Evolutionary conservation across 2,888 invertebrate genomes (phyloP).

Genomic region (Chrysina gloriosa): DNA sequence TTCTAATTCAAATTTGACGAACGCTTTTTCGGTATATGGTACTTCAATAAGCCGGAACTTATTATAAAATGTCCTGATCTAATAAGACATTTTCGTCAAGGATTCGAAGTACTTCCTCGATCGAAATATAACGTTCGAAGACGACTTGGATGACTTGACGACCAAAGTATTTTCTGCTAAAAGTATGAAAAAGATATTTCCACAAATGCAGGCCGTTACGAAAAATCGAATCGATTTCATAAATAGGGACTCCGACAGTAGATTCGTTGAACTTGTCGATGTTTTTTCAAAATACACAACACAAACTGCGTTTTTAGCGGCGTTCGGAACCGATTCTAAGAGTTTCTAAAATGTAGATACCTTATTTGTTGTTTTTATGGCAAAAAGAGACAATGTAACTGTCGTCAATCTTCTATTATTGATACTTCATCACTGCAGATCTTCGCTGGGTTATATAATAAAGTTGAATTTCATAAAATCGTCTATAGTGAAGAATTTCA

Average conservation of each 20-base stretch:
- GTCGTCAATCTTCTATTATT: not conserved
- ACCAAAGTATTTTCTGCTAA: constrained; percentile 69
- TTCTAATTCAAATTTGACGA: constrained; percentile 54
- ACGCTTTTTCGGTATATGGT: constrained; percentile 66
- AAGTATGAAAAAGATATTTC: constrained; percentile 68
- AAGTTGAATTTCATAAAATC: constrained; percentile 57
- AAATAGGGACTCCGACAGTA: constrained; percentile 14
- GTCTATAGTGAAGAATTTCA: constrained; percentile 56
- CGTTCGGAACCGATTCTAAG: constrained; percentile 64
- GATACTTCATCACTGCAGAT: not conserved
- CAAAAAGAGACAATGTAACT: constrained; percentile 13
- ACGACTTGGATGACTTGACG: constrained; percentile 63
- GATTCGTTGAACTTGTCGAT: constrained; percentile 1
- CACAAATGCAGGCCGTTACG: constrained; percentile 63
- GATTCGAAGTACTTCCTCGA: constrained; percentile 67
- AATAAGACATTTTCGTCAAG: constrained; percentile 64
- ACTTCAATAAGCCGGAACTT: constrained; percentile 65
- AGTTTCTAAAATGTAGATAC: constrained; percentile 59
- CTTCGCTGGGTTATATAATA: constrained; percentile 55
- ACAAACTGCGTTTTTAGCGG: constrained; percentile 61
- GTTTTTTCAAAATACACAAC: constrained; percentile 1
- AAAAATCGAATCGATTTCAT: constrained; percentile 38
- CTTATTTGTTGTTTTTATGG: constrained; percentile 60
- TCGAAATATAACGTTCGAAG: constrained; percentile 62
- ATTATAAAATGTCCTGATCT: constrained; percentile 65